Evolutionary conservation across 2,888 invertebrate species (phyloP).

Genomic region (Lysandra bellargus): DNA sequence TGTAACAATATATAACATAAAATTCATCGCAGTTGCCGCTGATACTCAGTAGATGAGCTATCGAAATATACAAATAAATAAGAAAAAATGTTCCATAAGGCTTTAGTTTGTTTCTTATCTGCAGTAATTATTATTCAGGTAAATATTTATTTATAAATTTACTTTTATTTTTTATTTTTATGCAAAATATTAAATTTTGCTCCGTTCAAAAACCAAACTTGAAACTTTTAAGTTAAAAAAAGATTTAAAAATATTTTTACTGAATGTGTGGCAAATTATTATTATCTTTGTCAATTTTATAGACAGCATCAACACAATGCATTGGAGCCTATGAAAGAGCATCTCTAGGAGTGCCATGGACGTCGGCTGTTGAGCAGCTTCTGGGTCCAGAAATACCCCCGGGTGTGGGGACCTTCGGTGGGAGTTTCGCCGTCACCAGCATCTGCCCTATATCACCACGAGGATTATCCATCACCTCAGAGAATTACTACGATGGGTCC

Average conservation of each 20-base stretch:
- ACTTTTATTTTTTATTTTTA: not conserved
- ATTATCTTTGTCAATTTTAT: not conserved
- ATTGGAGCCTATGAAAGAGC: not conserved
- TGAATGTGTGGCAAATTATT: not conserved
- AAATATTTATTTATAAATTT: not conserved
- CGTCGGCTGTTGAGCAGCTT: not conserved
- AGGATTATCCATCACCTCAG: conserved; percentile 50
- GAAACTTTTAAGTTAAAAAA: not conserved
- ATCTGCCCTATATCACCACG: conserved; percentile 50
- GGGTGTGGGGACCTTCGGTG: conserved; percentile 34
- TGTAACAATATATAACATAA: not conserved
- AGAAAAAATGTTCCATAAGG: conserved; percentile 1
- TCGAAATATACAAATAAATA: not conserved
- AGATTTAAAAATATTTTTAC: no score
- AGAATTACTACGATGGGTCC: conserved; percentile 49
- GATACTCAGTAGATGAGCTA: not conserved
- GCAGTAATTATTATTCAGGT: not conserved
- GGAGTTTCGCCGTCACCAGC: conserved; percentile 43
- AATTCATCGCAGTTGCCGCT: not conserved
- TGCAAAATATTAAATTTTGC: not conserved
- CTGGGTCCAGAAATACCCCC: not conserved
- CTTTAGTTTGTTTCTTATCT: not conserved
- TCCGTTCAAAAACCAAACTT: not conserved
- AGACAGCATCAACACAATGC: conserved; percentile 3
- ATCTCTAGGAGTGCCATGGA: not conserved